A percentile compares a stretch with the other conserved stretches of the same genome.
Conservation (phyloP, 2,113 vertebrate species). For the Micronycteris hirsuta region DNA sequence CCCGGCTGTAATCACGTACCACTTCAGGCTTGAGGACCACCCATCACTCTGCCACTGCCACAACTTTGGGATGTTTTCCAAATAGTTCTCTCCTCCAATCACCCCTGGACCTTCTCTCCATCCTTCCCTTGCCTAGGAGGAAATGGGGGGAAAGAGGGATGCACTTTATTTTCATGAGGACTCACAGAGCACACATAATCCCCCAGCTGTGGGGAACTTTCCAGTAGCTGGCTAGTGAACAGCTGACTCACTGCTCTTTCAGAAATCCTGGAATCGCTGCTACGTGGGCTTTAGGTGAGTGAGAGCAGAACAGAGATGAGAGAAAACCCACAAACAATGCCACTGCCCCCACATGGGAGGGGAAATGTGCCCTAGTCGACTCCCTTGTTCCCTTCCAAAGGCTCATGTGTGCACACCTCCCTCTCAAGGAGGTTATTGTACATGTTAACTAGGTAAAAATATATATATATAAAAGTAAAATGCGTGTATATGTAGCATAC, state of each 20-base stretch:
- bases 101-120: background rate
- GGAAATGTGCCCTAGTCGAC: rapidly evolving
- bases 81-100: background rate
- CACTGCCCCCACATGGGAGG: background rate
- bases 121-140: background rate
- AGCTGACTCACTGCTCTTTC: background rate
- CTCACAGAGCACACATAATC: background rate
- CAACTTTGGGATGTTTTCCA: background rate
- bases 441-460: background rate
- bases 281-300: background rate
- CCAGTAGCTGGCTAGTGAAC: background rate
- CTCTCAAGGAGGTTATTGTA: background rate
- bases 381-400: background rate
- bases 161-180: background rate
- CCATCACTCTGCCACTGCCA: rapidly evolving
- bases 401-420: background rate
- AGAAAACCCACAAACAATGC: background rate
- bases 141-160: background rate
- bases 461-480: background rate
- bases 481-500: background rate
- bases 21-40: background rate
- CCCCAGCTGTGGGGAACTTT: background rate
- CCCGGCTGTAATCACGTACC: background rate
- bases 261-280: background rate
- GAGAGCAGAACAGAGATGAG: no score